Evolutionary conservation across 2,888 invertebrate species (phyloP).

Genomic region (Andrena hattorfiana): DNA sequence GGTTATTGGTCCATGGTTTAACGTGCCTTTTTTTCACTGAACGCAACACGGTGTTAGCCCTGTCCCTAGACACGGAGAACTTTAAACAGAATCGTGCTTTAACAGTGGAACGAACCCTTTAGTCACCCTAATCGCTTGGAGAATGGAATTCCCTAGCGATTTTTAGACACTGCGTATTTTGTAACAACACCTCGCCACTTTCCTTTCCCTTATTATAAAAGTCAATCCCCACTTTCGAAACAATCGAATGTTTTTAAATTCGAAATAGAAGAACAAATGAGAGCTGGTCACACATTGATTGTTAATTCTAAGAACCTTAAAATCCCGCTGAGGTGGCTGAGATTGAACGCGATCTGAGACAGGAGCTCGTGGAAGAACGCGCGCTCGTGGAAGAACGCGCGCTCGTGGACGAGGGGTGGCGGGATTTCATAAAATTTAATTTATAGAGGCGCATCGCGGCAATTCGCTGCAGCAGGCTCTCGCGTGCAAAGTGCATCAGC

Average conservation of each 20-base stretch:
- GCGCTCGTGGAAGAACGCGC: background rate
- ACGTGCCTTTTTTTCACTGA: constrained; percentile 11
- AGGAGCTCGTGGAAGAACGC: background rate
- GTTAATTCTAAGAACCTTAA: too few species aligned
- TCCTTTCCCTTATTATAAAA: background rate
- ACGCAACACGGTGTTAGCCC: constrained; percentile 6
- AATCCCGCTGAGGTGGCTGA: too few species aligned
- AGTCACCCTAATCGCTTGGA: constrained; percentile 9
- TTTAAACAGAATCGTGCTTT: constrained; percentile 36
- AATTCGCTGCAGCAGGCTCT: constrained; percentile 37
- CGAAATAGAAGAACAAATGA: too few species aligned
- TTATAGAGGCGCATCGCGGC: constrained; percentile 24
- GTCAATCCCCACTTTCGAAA: too few species aligned
- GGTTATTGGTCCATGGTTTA: constrained; percentile 42
- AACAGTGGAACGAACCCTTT: constrained; percentile 15
- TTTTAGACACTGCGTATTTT: background rate
- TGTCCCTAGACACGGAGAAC: constrained; percentile 9
- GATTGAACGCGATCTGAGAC: background rate
- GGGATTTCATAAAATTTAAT: constrained; percentile 23
- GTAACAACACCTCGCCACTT: background rate
- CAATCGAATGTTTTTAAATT: too few species aligned
- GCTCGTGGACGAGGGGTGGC: background rate
- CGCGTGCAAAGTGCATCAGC: constrained; percentile 62
- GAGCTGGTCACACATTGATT: too few species aligned
- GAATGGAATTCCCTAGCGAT: constrained; percentile 25